These are phyloP conservation scores for Cecidostiba fungosa DNA, from an alignment of 2,888 invertebrate genomes.

Conservation along the genomic window DNA sequence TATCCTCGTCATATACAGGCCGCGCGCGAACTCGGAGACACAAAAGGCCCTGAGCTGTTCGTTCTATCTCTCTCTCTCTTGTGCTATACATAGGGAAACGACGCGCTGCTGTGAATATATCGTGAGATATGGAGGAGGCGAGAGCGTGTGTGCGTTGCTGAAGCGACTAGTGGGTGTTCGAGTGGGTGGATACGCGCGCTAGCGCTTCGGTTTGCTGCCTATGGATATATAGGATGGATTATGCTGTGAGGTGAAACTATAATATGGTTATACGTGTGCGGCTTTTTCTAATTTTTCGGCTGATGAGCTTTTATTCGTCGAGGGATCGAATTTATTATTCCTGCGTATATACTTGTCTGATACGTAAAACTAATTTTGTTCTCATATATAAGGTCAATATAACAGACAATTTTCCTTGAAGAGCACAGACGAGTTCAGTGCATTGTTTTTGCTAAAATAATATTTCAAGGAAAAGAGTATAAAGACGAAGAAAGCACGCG, in stretches of 20 bases:
- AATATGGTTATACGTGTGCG: too few species aligned
- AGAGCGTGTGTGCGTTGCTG: neutral
- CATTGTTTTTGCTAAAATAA: neutral
- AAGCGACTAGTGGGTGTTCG: conserved; percentile 1
- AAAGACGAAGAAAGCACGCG: neutral
- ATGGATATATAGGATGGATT: neutral
- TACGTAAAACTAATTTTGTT: too few species aligned
- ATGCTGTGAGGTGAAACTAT: neutral
- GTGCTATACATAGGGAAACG: neutral
- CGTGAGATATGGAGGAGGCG: conserved; percentile 4
- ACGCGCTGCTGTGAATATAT: neutral
- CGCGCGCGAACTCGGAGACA: neutral
- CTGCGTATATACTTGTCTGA: too few species aligned
- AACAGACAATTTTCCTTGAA: too few species aligned
- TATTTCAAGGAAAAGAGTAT: neutral
- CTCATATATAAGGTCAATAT: too few species aligned
- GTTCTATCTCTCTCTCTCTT: too few species aligned
- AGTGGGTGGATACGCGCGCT: conserved; percentile 18
- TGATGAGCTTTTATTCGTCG: too few species aligned
- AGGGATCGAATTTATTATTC: too few species aligned
- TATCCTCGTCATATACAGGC: neutral
- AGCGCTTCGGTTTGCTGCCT: neutral
- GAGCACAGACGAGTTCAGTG: too few species aligned
- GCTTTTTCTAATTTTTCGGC: too few species aligned
- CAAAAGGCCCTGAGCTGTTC: conserved; percentile 2